Evolutionary conservation across 2,797 vertebrate genomes (phyloP), one percentile per base, ranked within the genome.

Genomic region (Emydoidea blandingii): DNA sequence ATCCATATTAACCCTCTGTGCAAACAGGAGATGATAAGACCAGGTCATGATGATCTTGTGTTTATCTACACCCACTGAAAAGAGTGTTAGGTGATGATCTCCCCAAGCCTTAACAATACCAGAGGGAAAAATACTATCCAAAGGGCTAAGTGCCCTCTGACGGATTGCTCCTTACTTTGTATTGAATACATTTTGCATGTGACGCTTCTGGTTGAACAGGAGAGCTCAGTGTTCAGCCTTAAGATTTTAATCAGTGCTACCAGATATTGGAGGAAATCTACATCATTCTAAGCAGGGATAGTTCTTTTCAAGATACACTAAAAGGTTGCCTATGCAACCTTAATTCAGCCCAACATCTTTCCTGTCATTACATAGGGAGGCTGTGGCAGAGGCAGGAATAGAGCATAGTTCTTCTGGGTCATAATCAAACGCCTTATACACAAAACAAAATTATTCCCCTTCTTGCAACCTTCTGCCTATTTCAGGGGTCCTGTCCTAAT

Each of bases 1-100:
- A 94, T 95, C 93, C 92, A 11, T 89, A 96, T 97, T 97, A 91
- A 95, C 95, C 95, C 93, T 93, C 88, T 76, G 62, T 83, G 90
- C 19, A 94, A 94, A 92, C 88, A 79, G 0, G 4, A 88, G 62
- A 86, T 96, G 96, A 93, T 91, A 95, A 83, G 19, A 91, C 27
- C 0, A 0, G 82, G 68, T 92, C 91, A 7, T 8, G 57, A 52
- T 65, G 87, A 95, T 85, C 83, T 93, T 96, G 83, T 79, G 81
- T 94, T 92, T 56, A 56, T 10, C 10, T 56, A 56, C 54, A 25
- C 4, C 54, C 23, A 81, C n/a, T 56, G 44, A 68, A 68, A 88
- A 88, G 12, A 87, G 34, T 53, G 83, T 14, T 15, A 62, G 31
- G 83, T 90, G 62, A 54, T 12, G 62, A 57, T 12, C 87, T 86